Evolutionary conservation across 1,140 invertebrate species (phyloP).

Genomic region (Bilobella aurantiaca): DNA sequence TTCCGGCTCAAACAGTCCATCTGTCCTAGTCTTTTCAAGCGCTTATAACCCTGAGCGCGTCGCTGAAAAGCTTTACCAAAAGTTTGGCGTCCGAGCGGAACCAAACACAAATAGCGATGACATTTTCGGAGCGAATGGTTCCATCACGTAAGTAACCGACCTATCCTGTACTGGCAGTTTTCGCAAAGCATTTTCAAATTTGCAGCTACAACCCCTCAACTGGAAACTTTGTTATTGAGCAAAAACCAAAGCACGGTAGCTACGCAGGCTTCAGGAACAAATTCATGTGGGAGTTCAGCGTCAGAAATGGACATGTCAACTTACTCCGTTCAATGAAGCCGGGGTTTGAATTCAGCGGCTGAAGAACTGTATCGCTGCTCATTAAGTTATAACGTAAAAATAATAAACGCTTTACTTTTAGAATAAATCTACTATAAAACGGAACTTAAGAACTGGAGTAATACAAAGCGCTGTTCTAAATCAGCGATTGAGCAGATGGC

Average conservation of each 20-base stretch:
- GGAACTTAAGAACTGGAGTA: too few species aligned
- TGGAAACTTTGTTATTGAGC: not conserved
- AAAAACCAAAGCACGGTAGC: not conserved
- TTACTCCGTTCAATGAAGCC: not conserved
- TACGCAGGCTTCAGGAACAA: not conserved
- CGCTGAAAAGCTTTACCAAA: not conserved
- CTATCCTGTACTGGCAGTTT: not conserved
- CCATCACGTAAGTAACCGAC: not conserved
- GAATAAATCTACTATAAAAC: not conserved
- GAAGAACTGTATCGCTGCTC: not conserved
- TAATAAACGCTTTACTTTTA: not conserved
- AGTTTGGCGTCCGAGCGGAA: not conserved
- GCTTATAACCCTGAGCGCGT: not conserved
- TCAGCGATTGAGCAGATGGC: not conserved
- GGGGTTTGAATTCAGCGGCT: constrained; percentile 1
- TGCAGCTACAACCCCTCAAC: not conserved
- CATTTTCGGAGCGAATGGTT: not conserved
- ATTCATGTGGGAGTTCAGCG: not conserved
- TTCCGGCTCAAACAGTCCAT: not conserved
- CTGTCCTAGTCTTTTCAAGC: constrained; percentile 1
- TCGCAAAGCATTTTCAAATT: not conserved
- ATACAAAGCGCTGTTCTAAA: too few species aligned
- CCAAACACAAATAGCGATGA: not conserved
- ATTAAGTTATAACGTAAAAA: too few species aligned
- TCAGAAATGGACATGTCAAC: not conserved